phyloP scores from a whole-genome alignment of 2,113 vertebrate genomes.

The Loxodonta africana region DNA sequence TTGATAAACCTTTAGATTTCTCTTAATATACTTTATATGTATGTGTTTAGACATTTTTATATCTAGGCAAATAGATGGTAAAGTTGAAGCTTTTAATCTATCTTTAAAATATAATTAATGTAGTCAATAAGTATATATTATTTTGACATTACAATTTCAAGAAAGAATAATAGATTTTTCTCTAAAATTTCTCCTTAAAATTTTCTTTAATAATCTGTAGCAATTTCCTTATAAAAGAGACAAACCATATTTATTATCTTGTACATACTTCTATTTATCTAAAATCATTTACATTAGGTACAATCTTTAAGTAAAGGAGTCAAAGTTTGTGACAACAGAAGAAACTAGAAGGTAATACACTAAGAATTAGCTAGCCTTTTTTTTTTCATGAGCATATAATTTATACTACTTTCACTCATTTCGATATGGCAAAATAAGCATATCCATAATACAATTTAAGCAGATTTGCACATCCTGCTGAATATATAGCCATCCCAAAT shows the following conservation, averaged over 20 bases:
- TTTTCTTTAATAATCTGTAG: background rate
- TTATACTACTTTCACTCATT: background rate
- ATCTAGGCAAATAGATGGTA: background rate
- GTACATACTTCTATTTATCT: background rate
- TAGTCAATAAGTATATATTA: background rate
- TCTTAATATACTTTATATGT: background rate
- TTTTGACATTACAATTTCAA: background rate
- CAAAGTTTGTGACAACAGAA: background rate
- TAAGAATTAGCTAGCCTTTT: background rate
- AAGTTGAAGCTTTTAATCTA: conserved; percentile 1
- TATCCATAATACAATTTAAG: background rate
- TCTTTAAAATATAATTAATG: conserved; percentile 8
- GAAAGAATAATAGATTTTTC: background rate
- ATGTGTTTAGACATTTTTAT: background rate
- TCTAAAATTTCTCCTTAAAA: too few relatives aligned
- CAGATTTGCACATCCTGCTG: background rate
- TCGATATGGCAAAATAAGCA: background rate
- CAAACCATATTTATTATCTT: background rate
- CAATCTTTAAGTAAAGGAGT: background rate
- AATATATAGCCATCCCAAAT: background rate
- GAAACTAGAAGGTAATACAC: background rate
- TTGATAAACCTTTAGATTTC: background rate
- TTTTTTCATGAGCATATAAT: background rate
- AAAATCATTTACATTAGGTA: conserved; percentile 32
- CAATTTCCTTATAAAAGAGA: background rate